phyloP scores from a whole-genome alignment of 1,140 invertebrate species.

The Atta cephalotes region DNA sequence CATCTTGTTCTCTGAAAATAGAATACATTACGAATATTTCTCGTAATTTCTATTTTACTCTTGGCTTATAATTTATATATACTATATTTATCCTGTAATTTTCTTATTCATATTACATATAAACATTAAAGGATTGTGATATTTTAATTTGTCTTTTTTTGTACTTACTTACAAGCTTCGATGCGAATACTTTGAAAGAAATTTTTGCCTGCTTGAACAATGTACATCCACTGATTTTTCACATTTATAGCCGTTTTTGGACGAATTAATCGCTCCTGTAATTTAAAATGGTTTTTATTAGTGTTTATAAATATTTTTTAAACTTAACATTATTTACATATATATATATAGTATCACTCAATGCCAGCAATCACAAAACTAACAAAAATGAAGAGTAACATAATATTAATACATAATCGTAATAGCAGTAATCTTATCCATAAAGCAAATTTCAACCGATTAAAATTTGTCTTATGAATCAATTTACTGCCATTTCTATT shows the following conservation, averaged over 20 bases:
- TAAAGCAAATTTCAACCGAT: no score
- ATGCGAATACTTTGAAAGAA: conserved; percentile 87
- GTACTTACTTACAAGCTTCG: conserved; percentile 86
- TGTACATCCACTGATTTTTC: neutral
- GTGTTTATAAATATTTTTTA: neutral
- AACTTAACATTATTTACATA: neutral
- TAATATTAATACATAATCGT: no score
- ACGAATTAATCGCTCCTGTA: neutral
- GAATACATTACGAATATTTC: neutral
- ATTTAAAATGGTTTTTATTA: neutral
- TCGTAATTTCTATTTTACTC: neutral
- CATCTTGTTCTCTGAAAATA: conserved; percentile 85
- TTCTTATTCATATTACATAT: neutral
- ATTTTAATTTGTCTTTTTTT: neutral
- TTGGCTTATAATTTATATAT: no score
- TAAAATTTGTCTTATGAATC: no score
- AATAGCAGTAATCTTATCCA: no score
- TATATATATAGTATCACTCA: no score
- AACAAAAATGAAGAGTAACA: no score
- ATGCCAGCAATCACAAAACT: no score
- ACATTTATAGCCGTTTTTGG: neutral
- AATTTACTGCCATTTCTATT: no score
- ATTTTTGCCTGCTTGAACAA: conserved; percentile 63
- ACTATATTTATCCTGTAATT: neutral
- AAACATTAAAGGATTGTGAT: conserved; percentile 11